phyloP scores from a whole-genome alignment of 2,888 invertebrate species.

The Noctua janthe region DNA sequence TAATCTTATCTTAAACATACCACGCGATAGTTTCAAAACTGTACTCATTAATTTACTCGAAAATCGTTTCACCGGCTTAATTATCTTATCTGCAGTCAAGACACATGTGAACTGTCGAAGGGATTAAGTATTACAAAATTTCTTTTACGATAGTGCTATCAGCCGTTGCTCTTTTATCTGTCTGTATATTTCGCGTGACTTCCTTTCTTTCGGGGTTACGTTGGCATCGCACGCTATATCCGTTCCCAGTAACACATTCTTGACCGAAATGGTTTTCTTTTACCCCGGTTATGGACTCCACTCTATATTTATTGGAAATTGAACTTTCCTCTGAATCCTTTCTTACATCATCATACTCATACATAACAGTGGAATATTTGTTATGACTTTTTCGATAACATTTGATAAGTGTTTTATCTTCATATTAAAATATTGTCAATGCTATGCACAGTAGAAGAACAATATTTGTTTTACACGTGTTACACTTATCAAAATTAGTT shows the following conservation, averaged over 20 bases:
- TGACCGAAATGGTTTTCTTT: constrained; percentile 53
- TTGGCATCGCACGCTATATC: constrained; percentile 60
- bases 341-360: background rate
- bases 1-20: background rate
- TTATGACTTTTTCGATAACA: background rate
- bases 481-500: constrained; percentile 1
- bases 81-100: constrained; percentile 43
- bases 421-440: background rate
- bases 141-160: constrained; percentile 61
- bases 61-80: constrained; percentile 15
- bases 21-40: constrained; percentile 5
- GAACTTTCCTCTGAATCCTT: constrained; percentile 1
- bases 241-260: constrained; percentile 47
- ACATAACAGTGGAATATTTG: background rate
- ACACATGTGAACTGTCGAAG: constrained; percentile 8
- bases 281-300: constrained; percentile 25
- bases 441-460: background rate
- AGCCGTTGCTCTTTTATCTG: constrained; percentile 70
- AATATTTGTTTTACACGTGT: background rate
- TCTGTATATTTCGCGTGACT: constrained; percentile 70
- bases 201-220: constrained; percentile 61
- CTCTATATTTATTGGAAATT: constrained; percentile 24
- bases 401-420: too few relatives aligned
- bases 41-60: background rate
- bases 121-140: constrained; percentile 41